Percentiles rank a stretch among this genome's conserved stretches.
Evolutionary conservation across 2,113 vertebrate species (phyloP).

Genomic region (Capreolus pygargus): DNA sequence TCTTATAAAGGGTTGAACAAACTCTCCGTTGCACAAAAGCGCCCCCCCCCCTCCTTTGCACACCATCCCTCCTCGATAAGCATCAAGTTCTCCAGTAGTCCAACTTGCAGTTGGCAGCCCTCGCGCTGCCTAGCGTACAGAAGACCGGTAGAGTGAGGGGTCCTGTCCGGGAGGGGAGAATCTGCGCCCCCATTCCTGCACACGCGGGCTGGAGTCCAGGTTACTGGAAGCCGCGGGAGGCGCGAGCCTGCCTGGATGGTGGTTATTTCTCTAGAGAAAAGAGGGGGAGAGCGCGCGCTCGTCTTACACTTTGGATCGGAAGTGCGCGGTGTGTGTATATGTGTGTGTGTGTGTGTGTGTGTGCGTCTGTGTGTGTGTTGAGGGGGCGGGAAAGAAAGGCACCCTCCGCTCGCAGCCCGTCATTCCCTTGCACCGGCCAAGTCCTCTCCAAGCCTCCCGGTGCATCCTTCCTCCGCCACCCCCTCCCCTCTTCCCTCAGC

Average conservation of each 20-base stretch:
- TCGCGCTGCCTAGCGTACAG: slow-evolving; percentile 44
- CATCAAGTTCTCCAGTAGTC: slow-evolving; percentile 76
- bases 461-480: slow-evolving; percentile 77
- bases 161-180: slow-evolving; percentile 49
- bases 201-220: slow-evolving; percentile 68
- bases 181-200: slow-evolving; percentile 41
- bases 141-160: background rate
- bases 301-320: slow-evolving; percentile 79
- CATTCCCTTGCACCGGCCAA: slow-evolving; percentile 80
- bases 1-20: slow-evolving; percentile 70
- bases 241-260: slow-evolving; percentile 54
- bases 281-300: slow-evolving; percentile 66
- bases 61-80: slow-evolving; percentile 58
- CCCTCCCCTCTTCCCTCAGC: slow-evolving; percentile 76
- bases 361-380: background rate
- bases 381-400: slow-evolving; percentile 73
- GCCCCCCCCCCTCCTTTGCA: slow-evolving; percentile 59
- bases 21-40: slow-evolving; percentile 81
- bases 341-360: slow-evolving; percentile 49
- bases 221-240: slow-evolving; percentile 71
- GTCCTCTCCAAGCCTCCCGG: slow-evolving; percentile 75
- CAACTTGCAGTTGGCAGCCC: slow-evolving; percentile 75
- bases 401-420: slow-evolving; percentile 76
- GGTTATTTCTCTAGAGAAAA: slow-evolving; percentile 79
- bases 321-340: slow-evolving; percentile 59